A percentile compares a stretch with the other conserved stretches of the same genome.
phyloP scores from a whole-genome alignment of 2,113 vertebrate genomes.

The Calonectris borealis region DNA sequence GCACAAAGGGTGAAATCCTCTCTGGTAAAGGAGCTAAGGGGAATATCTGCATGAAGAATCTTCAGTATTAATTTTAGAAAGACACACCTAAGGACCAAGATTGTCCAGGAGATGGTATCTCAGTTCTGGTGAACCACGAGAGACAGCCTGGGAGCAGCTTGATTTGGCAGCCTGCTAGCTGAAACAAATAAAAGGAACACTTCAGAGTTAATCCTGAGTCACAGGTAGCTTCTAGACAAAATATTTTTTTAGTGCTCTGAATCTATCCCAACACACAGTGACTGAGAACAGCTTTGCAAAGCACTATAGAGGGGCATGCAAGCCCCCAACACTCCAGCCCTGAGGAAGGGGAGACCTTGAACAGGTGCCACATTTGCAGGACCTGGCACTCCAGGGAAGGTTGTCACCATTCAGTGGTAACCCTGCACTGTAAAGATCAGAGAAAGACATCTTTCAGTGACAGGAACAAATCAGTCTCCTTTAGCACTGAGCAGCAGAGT shows the following conservation, averaged over 20 bases:
- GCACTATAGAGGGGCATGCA: background rate
- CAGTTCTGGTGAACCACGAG: background rate
- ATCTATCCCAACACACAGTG: background rate
- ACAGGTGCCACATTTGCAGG: background rate
- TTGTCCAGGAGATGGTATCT: background rate
- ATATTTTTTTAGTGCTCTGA: background rate
- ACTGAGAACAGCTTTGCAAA: background rate
- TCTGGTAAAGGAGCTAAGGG: background rate
- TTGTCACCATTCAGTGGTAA: background rate
- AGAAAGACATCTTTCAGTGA: background rate
- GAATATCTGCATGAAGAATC: background rate
- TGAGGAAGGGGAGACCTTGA: background rate
- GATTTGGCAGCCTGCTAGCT: background rate
- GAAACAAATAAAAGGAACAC: background rate
- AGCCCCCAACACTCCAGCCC: background rate
- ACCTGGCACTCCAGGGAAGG: background rate
- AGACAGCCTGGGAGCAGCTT: background rate
- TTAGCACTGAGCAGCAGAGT: background rate
- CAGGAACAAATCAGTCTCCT: background rate
- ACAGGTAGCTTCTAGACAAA: background rate
- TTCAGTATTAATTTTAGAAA: background rate
- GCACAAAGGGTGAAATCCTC: background rate
- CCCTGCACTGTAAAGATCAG: background rate
- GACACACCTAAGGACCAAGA: background rate
- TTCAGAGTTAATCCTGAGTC: background rate